Evolutionary conservation across 2,888 invertebrate species (phyloP), one percentile per base, ranked within the genome.

Genomic region (Ophioninae sp.): DNA sequence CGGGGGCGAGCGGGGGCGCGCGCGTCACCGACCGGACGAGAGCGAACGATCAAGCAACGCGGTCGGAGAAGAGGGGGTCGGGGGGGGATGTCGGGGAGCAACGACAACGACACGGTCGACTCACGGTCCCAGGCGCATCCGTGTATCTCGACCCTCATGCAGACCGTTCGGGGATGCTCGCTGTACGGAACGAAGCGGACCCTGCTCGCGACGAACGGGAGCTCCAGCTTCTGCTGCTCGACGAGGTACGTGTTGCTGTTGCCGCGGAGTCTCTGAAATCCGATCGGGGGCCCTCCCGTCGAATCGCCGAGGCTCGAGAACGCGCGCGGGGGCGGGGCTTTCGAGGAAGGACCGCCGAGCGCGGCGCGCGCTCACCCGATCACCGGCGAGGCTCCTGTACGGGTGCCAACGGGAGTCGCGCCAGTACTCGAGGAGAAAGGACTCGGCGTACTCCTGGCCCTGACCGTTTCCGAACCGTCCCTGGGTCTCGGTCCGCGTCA

Each of bases 381-480:
- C 95, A 73, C 97, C 97, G 87, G 95, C 95, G 68, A 96, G 95
- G 91, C 97, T 96, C 91, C 96, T 96, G 93, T 97, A 98, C 87
- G 96, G 95, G 87, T 96, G 94, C 97, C 97, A 97, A 87, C 95
- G 95, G 0, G 95, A 93, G 20, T 94, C 93, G 41, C 97, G 94
- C 96, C 96, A 97, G 92, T 97, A 98, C 90, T 97, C 97, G 37
- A 98, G 94, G 74, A 96, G 94, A 93, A 97, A 98, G 83, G 96
- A 95, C 90, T 97, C 97, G 0, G 97, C 96, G 91, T 95, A 98
- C 90, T 98, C 98, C 84, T 97, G 96, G 39, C 98, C 98, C 87
- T 97, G 95, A 0, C 98, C 97, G 91, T 97, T 97, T 30, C 98
- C 98, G 91, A 97, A 98, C 70, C 98, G 95, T 23, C 98, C 98